Percentiles rank a stretch among this genome's conserved stretches.
phyloP scores from a whole-genome alignment of 2,113 vertebrate species.

The Neotragus pygmaeus region DNA sequence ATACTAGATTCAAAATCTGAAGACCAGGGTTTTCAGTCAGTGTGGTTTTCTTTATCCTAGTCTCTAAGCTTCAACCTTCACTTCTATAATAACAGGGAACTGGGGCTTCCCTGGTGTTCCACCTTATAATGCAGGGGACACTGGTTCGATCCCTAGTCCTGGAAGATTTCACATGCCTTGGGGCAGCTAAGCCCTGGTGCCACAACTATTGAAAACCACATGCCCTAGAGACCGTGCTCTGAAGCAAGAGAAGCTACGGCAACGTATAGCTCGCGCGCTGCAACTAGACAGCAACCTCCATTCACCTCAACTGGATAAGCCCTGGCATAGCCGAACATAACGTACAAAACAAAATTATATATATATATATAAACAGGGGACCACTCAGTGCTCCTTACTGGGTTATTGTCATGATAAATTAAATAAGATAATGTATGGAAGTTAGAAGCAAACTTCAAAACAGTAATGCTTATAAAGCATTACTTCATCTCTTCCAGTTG shows the following conservation, averaged over 20 bases:
- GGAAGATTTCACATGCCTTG: background rate
- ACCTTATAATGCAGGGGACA: background rate
- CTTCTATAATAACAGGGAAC: background rate
- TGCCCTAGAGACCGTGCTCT: background rate
- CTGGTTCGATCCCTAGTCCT: background rate
- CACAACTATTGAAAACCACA: background rate
- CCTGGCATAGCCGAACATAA: background rate
- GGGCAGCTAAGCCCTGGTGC: background rate
- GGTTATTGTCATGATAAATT: background rate
- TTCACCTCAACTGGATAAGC: background rate
- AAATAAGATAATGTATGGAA: background rate
- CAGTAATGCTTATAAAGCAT: background rate
- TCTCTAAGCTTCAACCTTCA: background rate
- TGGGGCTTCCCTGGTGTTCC: background rate
- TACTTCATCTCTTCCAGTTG: background rate
- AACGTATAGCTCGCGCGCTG: rapidly evolving
- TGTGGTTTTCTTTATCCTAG: background rate
- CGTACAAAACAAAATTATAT: background rate
- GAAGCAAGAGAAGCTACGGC: background rate
- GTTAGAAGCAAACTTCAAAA: background rate
- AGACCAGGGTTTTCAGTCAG: background rate
- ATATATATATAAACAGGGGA: background rate
- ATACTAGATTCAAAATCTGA: background rate
- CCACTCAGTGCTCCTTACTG: background rate
- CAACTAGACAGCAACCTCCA: background rate